Evolutionary conservation across 1,140 invertebrate species (phyloP).

Genomic region (Cephus cinctus): DNA sequence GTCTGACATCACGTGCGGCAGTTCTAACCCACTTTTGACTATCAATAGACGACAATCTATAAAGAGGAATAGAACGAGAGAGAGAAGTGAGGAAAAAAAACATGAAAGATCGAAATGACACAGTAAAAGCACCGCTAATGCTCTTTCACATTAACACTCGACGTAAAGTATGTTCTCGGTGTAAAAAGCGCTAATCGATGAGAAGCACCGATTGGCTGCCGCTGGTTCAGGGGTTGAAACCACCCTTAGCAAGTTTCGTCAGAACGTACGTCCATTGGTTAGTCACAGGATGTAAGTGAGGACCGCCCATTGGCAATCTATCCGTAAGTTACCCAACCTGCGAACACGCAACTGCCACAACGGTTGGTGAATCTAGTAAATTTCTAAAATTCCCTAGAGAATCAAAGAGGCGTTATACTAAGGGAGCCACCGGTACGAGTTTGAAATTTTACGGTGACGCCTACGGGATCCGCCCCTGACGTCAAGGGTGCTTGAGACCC

Average conservation of each 20-base stretch:
- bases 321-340: neutral
- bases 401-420: neutral
- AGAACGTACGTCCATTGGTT: no score
- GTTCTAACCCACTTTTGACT: conserved; percentile 29
- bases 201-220: conserved; percentile 39
- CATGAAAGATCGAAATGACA: conserved; percentile 38
- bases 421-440: neutral
- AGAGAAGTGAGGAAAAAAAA: neutral
- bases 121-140: conserved; percentile 52
- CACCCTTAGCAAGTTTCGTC: no score
- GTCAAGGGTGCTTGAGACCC: conserved; percentile 46
- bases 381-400: neutral
- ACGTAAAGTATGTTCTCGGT: conserved; percentile 44
- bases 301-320: neutral
- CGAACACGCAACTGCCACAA: no score
- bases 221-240: conserved; percentile 25
- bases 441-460: conserved; percentile 30
- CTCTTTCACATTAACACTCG: conserved; percentile 52
- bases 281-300: no score
- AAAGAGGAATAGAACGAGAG: neutral
- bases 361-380: no score
- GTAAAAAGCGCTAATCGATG: conserved; percentile 47
- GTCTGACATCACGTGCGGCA: conserved; percentile 28
- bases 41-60: conserved; percentile 1
- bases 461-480: conserved; percentile 25